Percentiles rank a stretch among this genome's conserved stretches.
Conservation (phyloP, 2,888 invertebrate genomes). For the Eugnorisma glareosa region DNA sequence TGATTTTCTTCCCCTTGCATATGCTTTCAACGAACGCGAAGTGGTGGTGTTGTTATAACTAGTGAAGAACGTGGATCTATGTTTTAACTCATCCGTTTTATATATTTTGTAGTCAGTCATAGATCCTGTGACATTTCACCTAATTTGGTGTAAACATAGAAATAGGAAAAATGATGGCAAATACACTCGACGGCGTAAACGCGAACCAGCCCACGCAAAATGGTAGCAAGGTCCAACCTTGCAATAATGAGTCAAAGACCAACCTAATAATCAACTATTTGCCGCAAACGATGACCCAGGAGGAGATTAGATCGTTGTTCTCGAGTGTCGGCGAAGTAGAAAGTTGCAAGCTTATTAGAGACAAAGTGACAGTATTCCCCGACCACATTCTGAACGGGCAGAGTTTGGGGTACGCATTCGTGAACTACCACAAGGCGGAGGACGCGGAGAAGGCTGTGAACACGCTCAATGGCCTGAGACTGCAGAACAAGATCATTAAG, state of each 20-base stretch:
- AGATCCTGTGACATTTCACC: slow-evolving; percentile 80
- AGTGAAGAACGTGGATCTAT: slow-evolving; percentile 77
- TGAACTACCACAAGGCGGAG: slow-evolving; percentile 95
- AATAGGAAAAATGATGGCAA: slow-evolving; percentile 89
- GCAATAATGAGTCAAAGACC: slow-evolving; percentile 98
- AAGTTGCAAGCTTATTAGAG: slow-evolving; percentile 98
- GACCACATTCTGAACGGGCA: slow-evolving; percentile 93
- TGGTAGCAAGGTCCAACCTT: slow-evolving; percentile 92
- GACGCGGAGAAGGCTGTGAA: slow-evolving; percentile 96
- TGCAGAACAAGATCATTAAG: slow-evolving; percentile 97
- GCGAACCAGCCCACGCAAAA: slow-evolving; percentile 93
- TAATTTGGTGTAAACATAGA: slow-evolving; percentile 80
- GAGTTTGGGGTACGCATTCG: slow-evolving; percentile 97
- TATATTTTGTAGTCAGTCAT: slow-evolving; percentile 74
- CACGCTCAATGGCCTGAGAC: slow-evolving; percentile 95
- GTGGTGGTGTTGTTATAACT: slow-evolving; percentile 85
- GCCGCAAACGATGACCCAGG: slow-evolving; percentile 99
- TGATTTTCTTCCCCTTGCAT: slow-evolving; percentile 91
- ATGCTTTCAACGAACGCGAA: slow-evolving; percentile 90
- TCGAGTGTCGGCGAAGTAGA: slow-evolving; percentile 99
- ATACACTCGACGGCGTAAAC: slow-evolving; percentile 89
- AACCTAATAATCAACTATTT: slow-evolving; percentile 99
- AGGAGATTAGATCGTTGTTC: slow-evolving; percentile 98
- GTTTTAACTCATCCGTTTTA: slow-evolving; percentile 79
- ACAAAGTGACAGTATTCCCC: slow-evolving; percentile 96